A percentile compares a stretch with the other conserved stretches of the same genome.
Evolutionary conservation across 2,113 vertebrate genomes (phyloP).

Genomic region (Hystrix brachyura): DNA sequence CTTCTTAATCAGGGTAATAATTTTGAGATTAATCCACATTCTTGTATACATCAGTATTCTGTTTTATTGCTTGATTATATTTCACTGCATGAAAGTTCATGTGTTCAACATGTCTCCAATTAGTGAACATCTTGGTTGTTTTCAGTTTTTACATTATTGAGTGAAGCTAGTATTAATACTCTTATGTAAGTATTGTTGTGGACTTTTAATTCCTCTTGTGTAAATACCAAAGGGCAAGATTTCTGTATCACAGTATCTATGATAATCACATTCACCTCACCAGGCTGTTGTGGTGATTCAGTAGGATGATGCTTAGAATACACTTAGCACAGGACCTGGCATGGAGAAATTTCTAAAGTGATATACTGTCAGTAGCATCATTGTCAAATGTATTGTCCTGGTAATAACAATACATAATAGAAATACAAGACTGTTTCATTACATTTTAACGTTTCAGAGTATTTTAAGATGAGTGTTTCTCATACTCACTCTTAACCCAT

Average conservation of each 20-base stretch:
- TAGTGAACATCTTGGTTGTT: neutral
- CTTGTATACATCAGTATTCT: neutral
- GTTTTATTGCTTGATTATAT: neutral
- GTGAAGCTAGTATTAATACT: neutral
- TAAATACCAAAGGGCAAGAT: neutral
- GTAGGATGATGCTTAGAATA: neutral
- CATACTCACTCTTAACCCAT: neutral
- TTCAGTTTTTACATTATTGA: neutral
- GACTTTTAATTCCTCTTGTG: neutral
- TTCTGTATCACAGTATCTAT: neutral
- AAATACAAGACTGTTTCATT: neutral
- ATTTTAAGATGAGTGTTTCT: neutral
- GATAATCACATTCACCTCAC: neutral
- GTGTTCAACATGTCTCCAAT: neutral
- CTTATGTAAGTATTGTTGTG: neutral
- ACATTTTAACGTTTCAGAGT: neutral
- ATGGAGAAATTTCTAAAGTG: neutral
- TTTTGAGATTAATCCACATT: neutral
- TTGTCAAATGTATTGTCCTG: neutral
- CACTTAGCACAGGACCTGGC: neutral
- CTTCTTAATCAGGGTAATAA: neutral
- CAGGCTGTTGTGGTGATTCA: neutral
- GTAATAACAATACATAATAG: neutral
- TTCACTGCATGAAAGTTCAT: neutral
- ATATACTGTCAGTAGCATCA: neutral